Base-by-base conservation (phyloP, 1,140 invertebrate genomes). In the Drosophila sp. region DNA sequence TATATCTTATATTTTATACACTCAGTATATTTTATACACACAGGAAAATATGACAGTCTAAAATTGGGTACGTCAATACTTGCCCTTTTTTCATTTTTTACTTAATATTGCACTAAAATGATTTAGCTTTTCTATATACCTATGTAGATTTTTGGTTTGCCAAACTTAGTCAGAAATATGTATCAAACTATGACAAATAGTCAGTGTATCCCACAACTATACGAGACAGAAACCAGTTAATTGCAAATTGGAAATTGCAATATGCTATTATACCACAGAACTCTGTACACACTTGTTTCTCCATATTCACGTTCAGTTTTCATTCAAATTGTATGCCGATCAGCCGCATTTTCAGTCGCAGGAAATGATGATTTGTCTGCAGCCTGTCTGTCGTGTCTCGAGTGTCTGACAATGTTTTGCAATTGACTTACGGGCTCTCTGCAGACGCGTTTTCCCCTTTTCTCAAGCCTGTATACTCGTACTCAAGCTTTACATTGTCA, bases 361-460 rank as follows among this genome's bases (percentile, higher is more conserved):
- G 75, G 80, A 87, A 87, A 87, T 71, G 73, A 87, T 87, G 78
- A 89, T 69, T 46, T 74, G 71, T 86, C 82, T 86, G 75, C 71
- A 66, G 71, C 69, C 69, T 76, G 81, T 86, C 80, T 84, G 76
- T 59, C 18, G 34, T 13, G 56, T 43, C 61, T 62, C 29, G 59
- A 63, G 40, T 62, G 58, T 46, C 66, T 29, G 50, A 71, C 61
- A 65, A 41, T 27, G 40, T 38, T 9, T n/a, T 38, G 29, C 38
- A 32, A 40, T 61, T 48, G 56, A 21, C n/a, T n/a, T n/a, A n/a
- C 16, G 29, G 50, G 27, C 56, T 8, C 16, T 14, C 25, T 13
- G 25, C 21, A 43, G 46, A 67, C 64, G n/a, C 53, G 54, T 67
- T 59, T 71, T 25, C 48, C 25, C 63, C 46, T 66, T 66, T 63